Evolutionary conservation across 2,113 vertebrate species (phyloP).

Genomic region (Phocoena sinus): DNA sequence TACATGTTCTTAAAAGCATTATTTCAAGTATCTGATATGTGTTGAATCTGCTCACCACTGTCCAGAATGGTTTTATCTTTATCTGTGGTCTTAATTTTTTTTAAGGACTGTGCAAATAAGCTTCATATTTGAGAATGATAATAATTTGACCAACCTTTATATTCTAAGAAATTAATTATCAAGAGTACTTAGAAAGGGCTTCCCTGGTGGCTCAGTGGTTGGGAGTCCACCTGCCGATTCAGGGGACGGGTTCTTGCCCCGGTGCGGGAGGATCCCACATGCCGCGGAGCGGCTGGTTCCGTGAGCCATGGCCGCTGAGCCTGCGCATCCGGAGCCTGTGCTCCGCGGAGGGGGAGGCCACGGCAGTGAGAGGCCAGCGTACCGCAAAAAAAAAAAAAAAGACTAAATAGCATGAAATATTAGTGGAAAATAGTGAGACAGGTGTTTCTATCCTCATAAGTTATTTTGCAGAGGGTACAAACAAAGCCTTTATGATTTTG

Average conservation of each 20-base stretch:
- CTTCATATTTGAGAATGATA: background rate
- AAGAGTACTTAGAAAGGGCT: background rate
- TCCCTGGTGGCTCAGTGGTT: no score
- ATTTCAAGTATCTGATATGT: background rate
- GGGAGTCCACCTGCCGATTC: no score
- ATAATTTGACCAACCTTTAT: background rate
- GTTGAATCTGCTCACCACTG: background rate
- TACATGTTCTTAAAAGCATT: background rate
- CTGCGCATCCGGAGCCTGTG: no score
- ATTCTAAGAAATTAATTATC: background rate
- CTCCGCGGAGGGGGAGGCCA: no score
- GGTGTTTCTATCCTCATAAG: background rate
- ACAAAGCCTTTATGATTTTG: background rate
- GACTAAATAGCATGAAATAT: background rate
- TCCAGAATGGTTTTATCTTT: background rate
- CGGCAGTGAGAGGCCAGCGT: rapidly evolving
- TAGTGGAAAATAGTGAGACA: background rate
- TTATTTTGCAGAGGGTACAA: background rate
- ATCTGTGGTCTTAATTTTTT: background rate
- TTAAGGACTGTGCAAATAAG: background rate
- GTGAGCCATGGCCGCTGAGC: no score
- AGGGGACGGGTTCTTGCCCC: no score
- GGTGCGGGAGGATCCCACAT: no score
- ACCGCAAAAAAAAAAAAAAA: background rate
- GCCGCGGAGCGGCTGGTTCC: no score